phyloP scores from a whole-genome alignment of 2,888 invertebrate genomes.

The Phengaris alcon region DNA sequence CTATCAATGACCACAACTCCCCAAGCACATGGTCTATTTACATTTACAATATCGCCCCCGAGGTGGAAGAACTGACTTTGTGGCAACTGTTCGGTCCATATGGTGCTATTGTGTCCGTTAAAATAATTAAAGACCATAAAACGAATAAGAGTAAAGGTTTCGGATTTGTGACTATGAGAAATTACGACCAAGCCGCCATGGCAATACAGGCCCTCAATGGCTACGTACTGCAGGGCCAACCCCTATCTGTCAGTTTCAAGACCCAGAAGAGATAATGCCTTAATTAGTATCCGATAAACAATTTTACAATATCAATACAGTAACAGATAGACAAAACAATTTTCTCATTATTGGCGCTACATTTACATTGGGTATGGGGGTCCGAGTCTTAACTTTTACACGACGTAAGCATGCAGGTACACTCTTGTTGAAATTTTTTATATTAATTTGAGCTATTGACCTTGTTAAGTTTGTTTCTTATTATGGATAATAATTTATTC shows the following conservation, averaged over 20 bases:
- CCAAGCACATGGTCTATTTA: constrained; percentile 78
- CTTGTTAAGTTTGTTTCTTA: constrained; percentile 79
- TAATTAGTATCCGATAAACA: constrained; percentile 57
- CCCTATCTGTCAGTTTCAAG: constrained; percentile 77
- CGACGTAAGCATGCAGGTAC: constrained; percentile 59
- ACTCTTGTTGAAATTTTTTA: constrained; percentile 75
- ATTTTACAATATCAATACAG: constrained; percentile 76
- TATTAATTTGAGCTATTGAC: constrained; percentile 78
- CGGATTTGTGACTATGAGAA: constrained; percentile 78
- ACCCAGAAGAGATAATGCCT: constrained; percentile 79
- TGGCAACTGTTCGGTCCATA: constrained; percentile 78
- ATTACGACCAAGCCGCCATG: constrained; percentile 77
- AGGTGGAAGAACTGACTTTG: constrained; percentile 74
- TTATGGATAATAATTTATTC: constrained; percentile 79
- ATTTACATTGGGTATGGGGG: constrained; percentile 58
- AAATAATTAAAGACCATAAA: constrained; percentile 77
- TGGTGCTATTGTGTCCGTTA: constrained; percentile 79
- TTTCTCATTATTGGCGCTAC: constrained; percentile 67
- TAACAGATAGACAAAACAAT: constrained; percentile 63
- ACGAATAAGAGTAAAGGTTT: constrained; percentile 78
- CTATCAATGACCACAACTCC: constrained; percentile 72
- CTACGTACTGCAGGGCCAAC: constrained; percentile 70
- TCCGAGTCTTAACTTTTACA: constrained; percentile 55
- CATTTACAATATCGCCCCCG: constrained; percentile 76
- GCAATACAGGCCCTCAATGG: constrained; percentile 77